phyloP scores from a whole-genome alignment of 2,113 vertebrate genomes.

The Oryzias woworae region DNA sequence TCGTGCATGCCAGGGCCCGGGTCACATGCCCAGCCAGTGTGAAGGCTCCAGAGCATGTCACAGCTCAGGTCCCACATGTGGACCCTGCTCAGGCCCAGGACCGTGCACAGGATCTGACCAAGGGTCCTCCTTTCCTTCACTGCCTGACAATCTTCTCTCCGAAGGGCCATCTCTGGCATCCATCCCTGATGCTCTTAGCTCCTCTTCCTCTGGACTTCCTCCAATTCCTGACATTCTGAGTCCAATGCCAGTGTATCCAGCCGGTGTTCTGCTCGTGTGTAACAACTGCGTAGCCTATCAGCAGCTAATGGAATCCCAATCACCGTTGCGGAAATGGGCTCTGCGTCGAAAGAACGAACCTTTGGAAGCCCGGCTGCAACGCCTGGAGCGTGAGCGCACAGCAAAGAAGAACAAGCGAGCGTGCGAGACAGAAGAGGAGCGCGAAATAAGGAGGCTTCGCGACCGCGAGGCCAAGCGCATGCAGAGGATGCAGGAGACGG shows the following conservation, averaged over 20 bases:
- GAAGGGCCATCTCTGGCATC: conserved; percentile 70
- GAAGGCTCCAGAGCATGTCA: conserved; percentile 50
- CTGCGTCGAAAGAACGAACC: conserved; percentile 92
- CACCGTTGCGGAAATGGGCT: conserved; percentile 87
- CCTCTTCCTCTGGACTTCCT: conserved; percentile 69
- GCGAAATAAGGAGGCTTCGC: conserved; percentile 87
- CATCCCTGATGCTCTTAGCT: conserved; percentile 69
- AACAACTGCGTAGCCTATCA: conserved; percentile 94
- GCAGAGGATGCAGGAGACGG: conserved; percentile 94
- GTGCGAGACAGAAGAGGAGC: conserved; percentile 89
- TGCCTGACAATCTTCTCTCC: conserved; percentile 64
- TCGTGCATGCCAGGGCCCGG: conserved; percentile 50
- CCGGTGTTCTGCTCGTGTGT: conserved; percentile 92
- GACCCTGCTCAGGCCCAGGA: conserved; percentile 24
- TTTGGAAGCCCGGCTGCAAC: conserved; percentile 85
- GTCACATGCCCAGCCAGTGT: conserved; percentile 53
- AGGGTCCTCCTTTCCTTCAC: conserved; percentile 59
- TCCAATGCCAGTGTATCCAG: conserved; percentile 85
- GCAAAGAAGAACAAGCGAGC: conserved; percentile 96
- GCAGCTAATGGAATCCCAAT: conserved; percentile 86
- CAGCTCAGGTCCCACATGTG: conserved; percentile 19
- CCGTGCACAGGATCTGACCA: conserved; percentile 53
- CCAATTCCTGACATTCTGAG: conserved; percentile 80
- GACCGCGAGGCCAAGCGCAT: conserved; percentile 95
- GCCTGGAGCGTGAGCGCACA: conserved; percentile 91